phyloP scores from a whole-genome alignment of 1,140 invertebrate genomes.

The Probaryconus sp. region DNA sequence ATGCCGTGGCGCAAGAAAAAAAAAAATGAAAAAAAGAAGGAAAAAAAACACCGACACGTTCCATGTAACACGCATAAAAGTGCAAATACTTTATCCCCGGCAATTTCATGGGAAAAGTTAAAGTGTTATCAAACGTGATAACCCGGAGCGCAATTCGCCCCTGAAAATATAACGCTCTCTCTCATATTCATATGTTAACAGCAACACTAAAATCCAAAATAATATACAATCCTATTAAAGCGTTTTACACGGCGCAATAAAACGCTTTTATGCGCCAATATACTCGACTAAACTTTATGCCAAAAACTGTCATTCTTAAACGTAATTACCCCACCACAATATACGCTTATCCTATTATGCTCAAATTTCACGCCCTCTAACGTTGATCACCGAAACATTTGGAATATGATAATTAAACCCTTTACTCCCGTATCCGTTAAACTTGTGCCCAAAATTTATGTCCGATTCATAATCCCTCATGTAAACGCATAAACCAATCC shows the following conservation, averaged over 20 bases:
- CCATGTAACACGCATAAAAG: too few species aligned
- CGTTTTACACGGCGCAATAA: conserved; percentile 35
- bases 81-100: too few species aligned
- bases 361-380: conserved; percentile 22
- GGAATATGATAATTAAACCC: conserved; percentile 35
- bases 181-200: conserved; percentile 26
- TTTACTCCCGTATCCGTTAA: too few species aligned
- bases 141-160: not conserved
- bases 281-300: conserved; percentile 28
- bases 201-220: conserved; percentile 3
- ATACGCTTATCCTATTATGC: conserved; percentile 4
- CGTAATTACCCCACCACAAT: conserved; percentile 27
- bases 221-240: conserved; percentile 34
- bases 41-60: conserved; percentile 3
- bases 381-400: conserved; percentile 23
- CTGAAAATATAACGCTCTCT: not conserved
- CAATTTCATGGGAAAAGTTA: too few species aligned
- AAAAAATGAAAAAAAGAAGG: not conserved
- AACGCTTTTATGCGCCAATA: conserved; percentile 33
- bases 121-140: not conserved
- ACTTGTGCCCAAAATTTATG: too few species aligned
- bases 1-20: conserved; percentile 6
- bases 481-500: too few species aligned
- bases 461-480: too few species aligned
- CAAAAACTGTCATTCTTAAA: conserved; percentile 40